These are phyloP conservation scores for Gobiocypris rarus DNA, from an alignment of 2,113 vertebrate genomes.

Conservation along the genomic window DNA sequence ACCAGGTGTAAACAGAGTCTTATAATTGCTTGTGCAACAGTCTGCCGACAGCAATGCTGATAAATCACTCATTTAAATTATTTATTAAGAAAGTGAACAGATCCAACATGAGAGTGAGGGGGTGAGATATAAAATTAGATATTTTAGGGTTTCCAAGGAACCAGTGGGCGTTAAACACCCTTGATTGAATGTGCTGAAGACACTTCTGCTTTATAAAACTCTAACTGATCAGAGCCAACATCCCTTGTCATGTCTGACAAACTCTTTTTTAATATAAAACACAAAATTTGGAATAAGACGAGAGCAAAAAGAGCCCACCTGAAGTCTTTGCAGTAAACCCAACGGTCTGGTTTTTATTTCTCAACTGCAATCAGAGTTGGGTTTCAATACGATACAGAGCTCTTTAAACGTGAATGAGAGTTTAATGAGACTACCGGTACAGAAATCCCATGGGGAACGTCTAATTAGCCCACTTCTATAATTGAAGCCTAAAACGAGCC, in stretches of 20 bases:
- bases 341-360: neutral
- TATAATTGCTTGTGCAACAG: neutral
- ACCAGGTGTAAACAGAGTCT: too few relatives aligned
- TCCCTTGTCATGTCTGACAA: neutral
- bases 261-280: neutral
- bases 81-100: neutral
- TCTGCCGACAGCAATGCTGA: neutral
- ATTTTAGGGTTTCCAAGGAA: constrained; percentile 4
- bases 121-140: neutral
- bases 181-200: neutral
- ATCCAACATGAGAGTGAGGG: neutral
- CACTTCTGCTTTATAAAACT: constrained; percentile 3
- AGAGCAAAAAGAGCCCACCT: neutral
- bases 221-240: neutral
- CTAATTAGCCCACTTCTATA: constrained; percentile 80
- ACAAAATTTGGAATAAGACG: neutral
- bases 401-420: constrained; percentile 66
- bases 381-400: constrained; percentile 8
- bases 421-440: constrained; percentile 70
- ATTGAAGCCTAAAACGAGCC: constrained; percentile 66
- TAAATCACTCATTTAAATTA: neutral
- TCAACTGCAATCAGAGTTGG: constrained; percentile 6
- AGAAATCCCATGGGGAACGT: constrained; percentile 65
- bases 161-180: constrained; percentile 16
- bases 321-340: constrained; percentile 7